Evolutionary conservation across 2,113 vertebrate species (phyloP).

Genomic region (Sterrhoptilus dennistouni): DNA sequence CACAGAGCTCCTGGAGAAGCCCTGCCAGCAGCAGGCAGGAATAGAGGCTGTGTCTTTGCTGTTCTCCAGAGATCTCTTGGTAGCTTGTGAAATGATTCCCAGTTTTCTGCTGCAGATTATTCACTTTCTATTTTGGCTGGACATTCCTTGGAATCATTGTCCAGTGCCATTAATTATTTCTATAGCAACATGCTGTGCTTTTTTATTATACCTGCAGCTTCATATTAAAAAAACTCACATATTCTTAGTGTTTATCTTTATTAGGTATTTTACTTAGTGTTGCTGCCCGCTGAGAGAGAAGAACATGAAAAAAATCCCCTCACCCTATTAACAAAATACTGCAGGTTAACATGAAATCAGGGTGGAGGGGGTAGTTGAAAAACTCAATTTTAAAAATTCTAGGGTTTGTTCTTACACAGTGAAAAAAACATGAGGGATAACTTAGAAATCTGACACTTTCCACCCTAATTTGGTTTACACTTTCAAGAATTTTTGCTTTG

Average conservation of each 20-base stretch:
- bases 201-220: background rate
- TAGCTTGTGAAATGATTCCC: conserved; percentile 13
- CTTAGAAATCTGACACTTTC: conserved; percentile 47
- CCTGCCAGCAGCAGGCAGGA: background rate
- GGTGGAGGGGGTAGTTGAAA: background rate
- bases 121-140: background rate
- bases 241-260: background rate
- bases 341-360: background rate
- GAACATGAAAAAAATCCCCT: background rate
- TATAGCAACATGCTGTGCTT: background rate
- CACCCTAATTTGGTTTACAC: conserved; percentile 47
- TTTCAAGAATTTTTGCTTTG: conserved; percentile 60
- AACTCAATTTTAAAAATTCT: background rate
- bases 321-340: background rate
- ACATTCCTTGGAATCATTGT: background rate
- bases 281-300: background rate
- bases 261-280: background rate
- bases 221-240: background rate
- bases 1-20: background rate
- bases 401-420: background rate
- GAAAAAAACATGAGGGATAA: conserved; percentile 24
- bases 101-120: conserved; percentile 17
- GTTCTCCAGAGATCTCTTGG: background rate
- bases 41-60: background rate
- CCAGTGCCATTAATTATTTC: conserved; percentile 24